Evolutionary conservation across 2,113 vertebrate genomes (phyloP).

Genomic region (Chionodraco myersi): DNA sequence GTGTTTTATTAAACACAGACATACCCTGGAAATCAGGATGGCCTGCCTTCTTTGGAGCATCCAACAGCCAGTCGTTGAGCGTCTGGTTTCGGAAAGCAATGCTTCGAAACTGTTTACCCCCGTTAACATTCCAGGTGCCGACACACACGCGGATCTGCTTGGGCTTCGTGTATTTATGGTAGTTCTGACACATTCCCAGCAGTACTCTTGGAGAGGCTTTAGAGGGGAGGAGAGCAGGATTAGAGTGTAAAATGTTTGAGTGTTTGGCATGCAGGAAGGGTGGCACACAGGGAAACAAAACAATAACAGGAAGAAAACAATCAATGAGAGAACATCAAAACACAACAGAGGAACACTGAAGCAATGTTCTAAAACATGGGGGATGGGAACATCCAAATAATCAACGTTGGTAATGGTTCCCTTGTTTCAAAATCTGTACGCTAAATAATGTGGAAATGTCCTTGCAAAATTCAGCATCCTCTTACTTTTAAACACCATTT

Average conservation of each 20-base stretch:
- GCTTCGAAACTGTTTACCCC: conserved; percentile 97
- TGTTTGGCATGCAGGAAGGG: background rate
- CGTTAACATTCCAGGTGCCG: conserved; percentile 98
- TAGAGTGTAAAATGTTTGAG: background rate
- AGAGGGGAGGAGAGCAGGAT: conserved; percentile 19
- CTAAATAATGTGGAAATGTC: background rate
- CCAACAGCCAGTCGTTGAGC: conserved; percentile 97
- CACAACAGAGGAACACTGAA: conserved; percentile 24
- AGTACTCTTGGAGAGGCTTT: conserved; percentile 94
- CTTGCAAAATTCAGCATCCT: background rate
- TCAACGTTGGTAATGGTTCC: conserved; percentile 61
- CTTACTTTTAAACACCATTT: background rate
- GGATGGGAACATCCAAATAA: conserved; percentile 29
- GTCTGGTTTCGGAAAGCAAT: conserved; percentile 98
- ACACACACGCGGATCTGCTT: conserved; percentile 92
- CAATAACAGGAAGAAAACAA: background rate
- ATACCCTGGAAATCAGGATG: conserved; percentile 94
- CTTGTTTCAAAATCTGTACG: conserved; percentile 7
- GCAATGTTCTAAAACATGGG: conserved; percentile 38
- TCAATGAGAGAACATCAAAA: conserved; percentile 12
- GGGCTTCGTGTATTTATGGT: conserved; percentile 93
- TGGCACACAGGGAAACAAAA: background rate
- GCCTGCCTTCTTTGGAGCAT: conserved; percentile 92
- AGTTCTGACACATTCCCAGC: conserved; percentile 96
- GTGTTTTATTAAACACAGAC: conserved; percentile 14